phyloP scores from a whole-genome alignment of 2,888 invertebrate species.

The Pecten maximus region DNA sequence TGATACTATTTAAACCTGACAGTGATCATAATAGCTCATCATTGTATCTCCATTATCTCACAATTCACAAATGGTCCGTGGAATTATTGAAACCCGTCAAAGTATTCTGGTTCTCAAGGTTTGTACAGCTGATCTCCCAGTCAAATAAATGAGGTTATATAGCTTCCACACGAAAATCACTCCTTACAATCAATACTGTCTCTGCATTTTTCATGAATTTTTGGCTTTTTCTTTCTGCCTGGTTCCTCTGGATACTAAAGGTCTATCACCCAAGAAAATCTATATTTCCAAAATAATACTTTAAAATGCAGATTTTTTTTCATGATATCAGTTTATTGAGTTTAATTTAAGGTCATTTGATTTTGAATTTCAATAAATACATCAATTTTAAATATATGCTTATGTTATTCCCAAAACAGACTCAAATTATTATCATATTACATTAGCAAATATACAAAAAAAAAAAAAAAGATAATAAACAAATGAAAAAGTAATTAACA shows the following conservation, averaged over 20 bases:
- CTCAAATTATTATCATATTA: too few species aligned
- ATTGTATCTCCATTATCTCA: constrained; percentile 4
- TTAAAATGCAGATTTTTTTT: neutral
- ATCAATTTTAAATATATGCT: too few species aligned
- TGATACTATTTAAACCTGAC: neutral
- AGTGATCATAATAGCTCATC: neutral
- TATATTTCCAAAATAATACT: neutral
- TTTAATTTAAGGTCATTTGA: too few species aligned
- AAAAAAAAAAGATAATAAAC: too few species aligned
- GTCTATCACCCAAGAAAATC: neutral
- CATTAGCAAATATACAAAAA: too few species aligned
- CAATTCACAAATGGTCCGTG: neutral
- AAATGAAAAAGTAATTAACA: too few species aligned
- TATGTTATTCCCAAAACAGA: too few species aligned
- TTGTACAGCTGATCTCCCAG: neutral
- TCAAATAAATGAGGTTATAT: neutral
- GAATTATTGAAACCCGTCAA: constrained; percentile 33
- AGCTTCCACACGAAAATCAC: neutral
- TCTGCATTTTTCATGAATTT: constrained; percentile 27
- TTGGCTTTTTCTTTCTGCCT: constrained; percentile 1
- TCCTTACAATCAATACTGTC: constrained; percentile 6
- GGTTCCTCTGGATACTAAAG: neutral
- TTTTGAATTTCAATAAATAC: too few species aligned
- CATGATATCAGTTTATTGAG: too few species aligned
- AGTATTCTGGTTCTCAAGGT: neutral